Evolutionary conservation across 2,113 vertebrate genomes (phyloP).

Genomic region (Herpetotheres cachinnans): DNA sequence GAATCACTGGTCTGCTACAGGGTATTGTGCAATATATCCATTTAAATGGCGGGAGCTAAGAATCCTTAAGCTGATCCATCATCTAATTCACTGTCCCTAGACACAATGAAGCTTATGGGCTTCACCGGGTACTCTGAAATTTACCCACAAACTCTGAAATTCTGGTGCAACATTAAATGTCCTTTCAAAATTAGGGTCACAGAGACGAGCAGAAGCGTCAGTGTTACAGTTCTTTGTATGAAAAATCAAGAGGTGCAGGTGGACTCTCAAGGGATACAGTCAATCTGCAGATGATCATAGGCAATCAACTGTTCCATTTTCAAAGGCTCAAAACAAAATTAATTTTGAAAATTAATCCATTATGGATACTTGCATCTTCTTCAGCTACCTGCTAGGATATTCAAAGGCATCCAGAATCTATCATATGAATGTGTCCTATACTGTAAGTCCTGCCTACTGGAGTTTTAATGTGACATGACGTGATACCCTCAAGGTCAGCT

Average conservation of each 20-base stretch:
- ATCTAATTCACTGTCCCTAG: neutral
- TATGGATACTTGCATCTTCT: neutral
- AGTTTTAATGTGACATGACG: neutral
- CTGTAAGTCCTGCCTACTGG: neutral
- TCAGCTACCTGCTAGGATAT: neutral
- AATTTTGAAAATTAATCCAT: neutral
- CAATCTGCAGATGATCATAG: neutral
- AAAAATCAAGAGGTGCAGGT: neutral
- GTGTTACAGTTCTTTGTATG: neutral
- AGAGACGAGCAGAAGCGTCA: neutral
- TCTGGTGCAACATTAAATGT: neutral
- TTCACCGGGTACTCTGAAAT: neutral
- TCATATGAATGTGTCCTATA: neutral
- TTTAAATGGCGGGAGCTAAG: neutral
- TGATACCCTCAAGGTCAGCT: neutral
- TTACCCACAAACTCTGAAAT: neutral
- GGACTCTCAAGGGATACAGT: neutral
- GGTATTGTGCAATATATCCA: neutral
- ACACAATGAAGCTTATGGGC: neutral
- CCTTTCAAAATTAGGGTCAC: neutral
- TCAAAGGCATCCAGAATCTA: neutral
- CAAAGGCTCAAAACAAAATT: neutral
- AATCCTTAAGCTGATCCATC: neutral
- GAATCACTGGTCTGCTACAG: neutral
- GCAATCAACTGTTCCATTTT: neutral